Base-by-base conservation (phyloP, 2,113 vertebrate species). In the Pterophyllum scalare region DNA sequence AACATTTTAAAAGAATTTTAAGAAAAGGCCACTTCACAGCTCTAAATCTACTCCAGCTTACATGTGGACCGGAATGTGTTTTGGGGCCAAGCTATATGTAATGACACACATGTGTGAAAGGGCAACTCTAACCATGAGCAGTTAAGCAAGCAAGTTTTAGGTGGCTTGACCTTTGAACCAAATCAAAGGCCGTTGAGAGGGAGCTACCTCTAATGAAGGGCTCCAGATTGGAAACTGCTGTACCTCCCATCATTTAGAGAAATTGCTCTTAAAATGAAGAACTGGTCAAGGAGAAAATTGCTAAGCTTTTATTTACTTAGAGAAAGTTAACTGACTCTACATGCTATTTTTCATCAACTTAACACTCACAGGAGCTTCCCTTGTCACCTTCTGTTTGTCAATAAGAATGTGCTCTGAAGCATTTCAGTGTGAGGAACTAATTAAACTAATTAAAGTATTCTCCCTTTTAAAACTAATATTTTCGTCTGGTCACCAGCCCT, bases 71-170 rank as follows among this genome's bases (percentile, higher is more conserved):
- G 57, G 84, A 91, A 92, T 87, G 81, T 89, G 88, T 91, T 86
- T 84, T 85, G 58, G 72, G 88, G 88, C 84, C 85, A 80, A 90
- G 85, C 75, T 78, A 87, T 86, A 89, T 84, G 91, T 94, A 93
- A 94, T 93, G 89, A 92, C 82, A 88, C 83, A 93, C 90, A 93
- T 87, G 85, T 93, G 92, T 91, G 84, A 92, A 92, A 87, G 88
- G 86, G 82, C 80, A 85, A 38, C 80, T 88, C 89, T 84, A 91
- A 91, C 89, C 82, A 61, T 54, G 64, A 88, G 89, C 87, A 87
- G 85, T 82, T 84, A 87, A 92, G 87, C 19, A 57, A 90, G 91
- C 87, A 59, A 86, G 81, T 87, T 88, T 85, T 80, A 90, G 90
- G 88, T 83, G 90, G 82, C 86, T 87, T 92, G 94, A 94, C 90